These are phyloP conservation scores for Cheilosia vernalis DNA, from an alignment of 2,888 invertebrate species.

Conservation along the genomic window DNA sequence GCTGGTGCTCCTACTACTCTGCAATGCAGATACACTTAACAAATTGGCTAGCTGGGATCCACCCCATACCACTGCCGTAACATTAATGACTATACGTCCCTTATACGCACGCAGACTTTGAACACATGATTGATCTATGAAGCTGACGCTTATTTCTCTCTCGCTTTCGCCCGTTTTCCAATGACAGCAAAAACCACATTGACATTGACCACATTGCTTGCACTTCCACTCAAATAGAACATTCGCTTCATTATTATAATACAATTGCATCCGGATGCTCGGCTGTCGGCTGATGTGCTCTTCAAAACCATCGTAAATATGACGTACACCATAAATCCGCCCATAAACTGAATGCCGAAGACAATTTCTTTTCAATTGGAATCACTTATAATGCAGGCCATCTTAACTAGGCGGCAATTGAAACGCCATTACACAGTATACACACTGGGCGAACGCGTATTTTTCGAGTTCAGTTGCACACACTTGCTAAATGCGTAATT, in stretches of 20 bases:
- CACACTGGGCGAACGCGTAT: conserved; percentile 42
- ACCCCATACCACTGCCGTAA: too few relatives aligned
- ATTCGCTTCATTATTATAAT: not conserved
- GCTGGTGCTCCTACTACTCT: too few relatives aligned
- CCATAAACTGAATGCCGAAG: conserved; percentile 17
- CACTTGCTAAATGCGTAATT: conserved; percentile 74
- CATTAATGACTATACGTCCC: too few relatives aligned
- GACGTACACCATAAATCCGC: conserved; percentile 15
- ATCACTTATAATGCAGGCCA: conserved; percentile 15
- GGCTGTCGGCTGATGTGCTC: not conserved
- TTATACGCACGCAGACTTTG: too few relatives aligned
- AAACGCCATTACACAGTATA: conserved; percentile 51
- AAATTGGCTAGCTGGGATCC: too few relatives aligned
- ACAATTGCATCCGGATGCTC: not conserved
- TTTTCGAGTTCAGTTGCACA: conserved; percentile 71
- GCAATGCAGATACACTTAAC: too few relatives aligned
- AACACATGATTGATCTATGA: too few relatives aligned
- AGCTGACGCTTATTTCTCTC: not conserved
- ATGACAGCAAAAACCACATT: too few relatives aligned
- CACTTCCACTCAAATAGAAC: not conserved
- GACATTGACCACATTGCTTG: not conserved
- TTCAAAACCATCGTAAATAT: not conserved
- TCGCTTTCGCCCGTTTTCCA: not conserved
- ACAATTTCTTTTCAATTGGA: conserved; percentile 58
- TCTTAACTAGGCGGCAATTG: conserved; percentile 65